Conservation (phyloP, 2,113 vertebrate species). For the Pyxicephalus adspersus region DNA sequence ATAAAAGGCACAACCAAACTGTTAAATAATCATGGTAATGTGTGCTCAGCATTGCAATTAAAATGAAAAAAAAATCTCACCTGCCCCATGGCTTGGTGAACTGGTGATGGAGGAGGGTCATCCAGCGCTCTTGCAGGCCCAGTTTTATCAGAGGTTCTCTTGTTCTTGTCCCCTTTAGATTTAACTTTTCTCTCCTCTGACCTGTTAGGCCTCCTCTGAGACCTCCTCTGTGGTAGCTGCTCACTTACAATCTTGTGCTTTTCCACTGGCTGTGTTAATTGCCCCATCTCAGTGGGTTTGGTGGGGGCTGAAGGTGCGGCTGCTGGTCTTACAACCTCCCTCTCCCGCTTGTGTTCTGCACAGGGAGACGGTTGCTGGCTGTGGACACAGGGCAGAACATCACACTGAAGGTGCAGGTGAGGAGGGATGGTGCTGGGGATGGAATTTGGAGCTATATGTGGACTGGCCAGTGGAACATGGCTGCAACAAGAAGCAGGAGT, state of each 20-base stretch:
- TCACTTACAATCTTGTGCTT: too few species aligned
- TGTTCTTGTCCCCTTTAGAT: not conserved
- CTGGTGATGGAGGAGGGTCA: conserved; percentile 62
- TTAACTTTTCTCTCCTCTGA: not conserved
- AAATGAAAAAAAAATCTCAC: too few species aligned
- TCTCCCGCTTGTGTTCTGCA: not conserved
- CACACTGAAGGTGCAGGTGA: conserved; percentile 68
- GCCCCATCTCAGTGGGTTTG: not conserved
- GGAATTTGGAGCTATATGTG: conserved; percentile 55
- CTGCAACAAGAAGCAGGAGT: not conserved
- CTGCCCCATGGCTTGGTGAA: conserved; percentile 72
- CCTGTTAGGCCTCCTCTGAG: not conserved
- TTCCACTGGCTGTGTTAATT: too few species aligned
- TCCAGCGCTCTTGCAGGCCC: not conserved
- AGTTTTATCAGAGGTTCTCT: not conserved
- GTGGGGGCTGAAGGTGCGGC: not conserved
- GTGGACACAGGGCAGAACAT: conserved; percentile 66
- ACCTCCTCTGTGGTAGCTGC: not conserved
- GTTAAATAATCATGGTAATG: too few species aligned
- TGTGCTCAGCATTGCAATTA: too few species aligned
- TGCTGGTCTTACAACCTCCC: not conserved
- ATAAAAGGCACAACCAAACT: too few species aligned
- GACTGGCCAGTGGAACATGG: conserved; percentile 57
- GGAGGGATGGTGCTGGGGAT: conserved; percentile 58
- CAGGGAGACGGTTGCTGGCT: not conserved